Evolutionary conservation across 1,140 invertebrate genomes (phyloP).

Genomic region (Lepidurus couesii): DNA sequence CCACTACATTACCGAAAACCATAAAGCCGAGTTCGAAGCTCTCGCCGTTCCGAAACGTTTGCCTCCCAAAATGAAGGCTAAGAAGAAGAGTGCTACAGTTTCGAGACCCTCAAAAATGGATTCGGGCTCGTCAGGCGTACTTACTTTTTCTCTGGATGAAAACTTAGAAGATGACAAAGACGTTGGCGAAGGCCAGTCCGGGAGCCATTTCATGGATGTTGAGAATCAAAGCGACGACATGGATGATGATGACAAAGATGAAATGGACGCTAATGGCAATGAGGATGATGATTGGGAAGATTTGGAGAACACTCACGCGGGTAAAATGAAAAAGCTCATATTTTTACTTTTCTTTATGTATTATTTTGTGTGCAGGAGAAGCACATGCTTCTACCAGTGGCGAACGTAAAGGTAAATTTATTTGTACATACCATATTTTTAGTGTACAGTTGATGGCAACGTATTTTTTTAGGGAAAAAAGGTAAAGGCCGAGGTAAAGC

Average conservation of each 20-base stretch:
- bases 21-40: neutral
- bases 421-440: neutral
- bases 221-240: neutral
- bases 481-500: slow-evolving; percentile 10
- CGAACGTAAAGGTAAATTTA: neutral
- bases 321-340: neutral
- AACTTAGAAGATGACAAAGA: neutral
- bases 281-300: neutral
- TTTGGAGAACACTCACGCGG: neutral
- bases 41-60: neutral
- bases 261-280: slow-evolving; percentile 5
- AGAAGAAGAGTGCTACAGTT: neutral
- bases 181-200: neutral
- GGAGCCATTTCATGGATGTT: neutral
- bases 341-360: neutral
- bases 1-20: slow-evolving; percentile 2
- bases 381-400: neutral
- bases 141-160: neutral
- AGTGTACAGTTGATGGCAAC: neutral
- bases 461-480: neutral
- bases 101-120: neutral
- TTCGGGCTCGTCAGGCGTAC: neutral
- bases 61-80: neutral
- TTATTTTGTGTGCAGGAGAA: neutral
- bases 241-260: neutral